phyloP scores from a whole-genome alignment of 2,113 vertebrate species.

The Indicator indicator region DNA sequence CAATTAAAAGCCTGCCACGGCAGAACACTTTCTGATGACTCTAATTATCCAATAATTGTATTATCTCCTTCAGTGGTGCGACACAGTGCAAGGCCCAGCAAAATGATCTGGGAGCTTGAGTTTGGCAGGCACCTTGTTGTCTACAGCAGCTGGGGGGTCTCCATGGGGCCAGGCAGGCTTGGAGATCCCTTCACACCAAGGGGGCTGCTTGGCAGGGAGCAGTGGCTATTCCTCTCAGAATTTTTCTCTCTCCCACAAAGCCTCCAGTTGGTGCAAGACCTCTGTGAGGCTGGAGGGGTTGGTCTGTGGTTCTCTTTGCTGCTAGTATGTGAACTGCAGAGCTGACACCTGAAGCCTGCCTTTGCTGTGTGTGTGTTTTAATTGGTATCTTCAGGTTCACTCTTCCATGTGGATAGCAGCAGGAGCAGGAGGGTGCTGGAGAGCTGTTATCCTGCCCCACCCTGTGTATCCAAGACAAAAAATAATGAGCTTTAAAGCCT shows the following conservation, averaged over 20 bases:
- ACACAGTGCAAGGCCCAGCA: not conserved
- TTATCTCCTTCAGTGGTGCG: constrained; percentile 46
- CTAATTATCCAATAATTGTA: constrained; percentile 69
- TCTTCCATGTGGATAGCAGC: not conserved
- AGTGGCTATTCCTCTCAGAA: not conserved
- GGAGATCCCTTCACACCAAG: not conserved
- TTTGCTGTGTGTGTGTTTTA: not conserved
- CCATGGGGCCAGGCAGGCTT: fast-evolving
- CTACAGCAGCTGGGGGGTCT: not conserved
- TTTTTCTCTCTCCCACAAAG: fast-evolving
- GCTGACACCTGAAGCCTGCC: not conserved
- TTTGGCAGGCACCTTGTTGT: not conserved
- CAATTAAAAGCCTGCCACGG: constrained; percentile 68
- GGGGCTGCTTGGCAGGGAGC: not conserved
- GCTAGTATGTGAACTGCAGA: not conserved
- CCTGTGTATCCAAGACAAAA: not conserved
- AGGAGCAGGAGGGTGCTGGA: not conserved
- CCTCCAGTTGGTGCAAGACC: not conserved
- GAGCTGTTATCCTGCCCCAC: not conserved
- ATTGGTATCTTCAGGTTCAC: not conserved
- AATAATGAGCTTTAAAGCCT: not conserved
- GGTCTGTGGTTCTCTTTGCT: not conserved
- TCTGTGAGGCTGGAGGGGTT: not conserved
- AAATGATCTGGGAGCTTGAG: not conserved
- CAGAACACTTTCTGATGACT: constrained; percentile 65